Evolutionary conservation across 1,140 invertebrate genomes (phyloP).

Genomic region (Chironomus tepperi): DNA sequence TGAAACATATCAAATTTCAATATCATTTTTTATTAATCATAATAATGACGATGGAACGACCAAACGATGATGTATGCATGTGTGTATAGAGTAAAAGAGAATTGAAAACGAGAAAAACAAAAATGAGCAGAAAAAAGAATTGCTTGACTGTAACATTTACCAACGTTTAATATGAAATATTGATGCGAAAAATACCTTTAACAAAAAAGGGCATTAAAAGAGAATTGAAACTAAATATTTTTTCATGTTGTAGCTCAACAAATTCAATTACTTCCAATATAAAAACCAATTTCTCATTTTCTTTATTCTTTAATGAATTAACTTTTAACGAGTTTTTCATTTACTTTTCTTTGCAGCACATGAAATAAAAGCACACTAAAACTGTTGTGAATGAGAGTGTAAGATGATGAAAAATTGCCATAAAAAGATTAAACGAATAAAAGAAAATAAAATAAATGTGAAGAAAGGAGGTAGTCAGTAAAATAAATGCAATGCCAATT

Average conservation of each 20-base stretch:
- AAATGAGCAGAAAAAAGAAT: neutral
- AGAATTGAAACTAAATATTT: neutral
- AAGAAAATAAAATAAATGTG: neutral
- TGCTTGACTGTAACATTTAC: neutral
- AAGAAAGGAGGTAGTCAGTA: neutral
- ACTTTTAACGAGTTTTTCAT: slow-evolving; percentile 2
- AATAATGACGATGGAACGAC: neutral
- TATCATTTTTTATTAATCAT: slow-evolving; percentile 21
- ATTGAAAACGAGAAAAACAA: neutral
- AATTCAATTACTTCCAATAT: slow-evolving; percentile 8
- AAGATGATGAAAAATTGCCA: neutral
- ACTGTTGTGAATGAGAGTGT: neutral
- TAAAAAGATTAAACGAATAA: too few relatives aligned
- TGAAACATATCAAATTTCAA: slow-evolving; percentile 23
- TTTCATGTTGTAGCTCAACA: neutral
- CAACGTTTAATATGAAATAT: neutral
- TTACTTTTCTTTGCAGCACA: too few relatives aligned
- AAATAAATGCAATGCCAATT: neutral
- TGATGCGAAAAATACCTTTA: slow-evolving; percentile 7
- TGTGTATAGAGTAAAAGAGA: neutral
- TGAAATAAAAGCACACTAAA: too few relatives aligned
- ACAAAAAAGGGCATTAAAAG: neutral
- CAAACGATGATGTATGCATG: neutral
- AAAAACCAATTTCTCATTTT: slow-evolving; percentile 19
- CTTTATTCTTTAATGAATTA: neutral